Evolutionary conservation across 2,113 vertebrate species (phyloP).

Genomic region (Vidua macroura): DNA sequence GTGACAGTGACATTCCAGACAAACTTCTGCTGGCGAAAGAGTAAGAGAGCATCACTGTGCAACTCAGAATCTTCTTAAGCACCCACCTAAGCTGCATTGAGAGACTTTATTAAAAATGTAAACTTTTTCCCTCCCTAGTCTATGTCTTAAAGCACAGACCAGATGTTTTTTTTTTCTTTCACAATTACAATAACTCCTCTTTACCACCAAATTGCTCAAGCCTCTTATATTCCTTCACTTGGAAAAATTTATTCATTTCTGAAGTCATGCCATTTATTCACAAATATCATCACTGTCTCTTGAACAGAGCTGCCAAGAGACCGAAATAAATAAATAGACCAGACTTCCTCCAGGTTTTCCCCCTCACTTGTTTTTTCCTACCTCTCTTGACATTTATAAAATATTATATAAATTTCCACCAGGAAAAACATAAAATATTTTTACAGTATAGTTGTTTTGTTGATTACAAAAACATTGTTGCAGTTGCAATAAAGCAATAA

Average conservation of each 20-base stretch:
- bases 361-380: not conserved
- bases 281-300: not conserved
- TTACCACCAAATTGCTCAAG: not conserved
- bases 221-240: not conserved
- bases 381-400: conserved; percentile 36
- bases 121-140: not conserved
- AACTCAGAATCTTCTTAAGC: not conserved
- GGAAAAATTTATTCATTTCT: not conserved
- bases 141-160: not conserved
- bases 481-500: not conserved
- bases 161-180: not conserved
- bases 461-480: conserved; percentile 34
- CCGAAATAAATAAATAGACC: not conserved
- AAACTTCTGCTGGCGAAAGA: not conserved
- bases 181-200: not conserved
- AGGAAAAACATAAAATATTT: conserved; percentile 26
- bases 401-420: conserved; percentile 17
- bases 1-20: not conserved
- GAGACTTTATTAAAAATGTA: not conserved
- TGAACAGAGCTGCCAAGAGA: not conserved
- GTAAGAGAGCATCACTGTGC: not conserved
- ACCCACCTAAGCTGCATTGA: not conserved
- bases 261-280: not conserved
- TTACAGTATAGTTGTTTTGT: conserved; percentile 21
- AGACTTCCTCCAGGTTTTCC: not conserved